phyloP scores from a whole-genome alignment of 2,113 vertebrate genomes.

The Carettochelys insculpta region DNA sequence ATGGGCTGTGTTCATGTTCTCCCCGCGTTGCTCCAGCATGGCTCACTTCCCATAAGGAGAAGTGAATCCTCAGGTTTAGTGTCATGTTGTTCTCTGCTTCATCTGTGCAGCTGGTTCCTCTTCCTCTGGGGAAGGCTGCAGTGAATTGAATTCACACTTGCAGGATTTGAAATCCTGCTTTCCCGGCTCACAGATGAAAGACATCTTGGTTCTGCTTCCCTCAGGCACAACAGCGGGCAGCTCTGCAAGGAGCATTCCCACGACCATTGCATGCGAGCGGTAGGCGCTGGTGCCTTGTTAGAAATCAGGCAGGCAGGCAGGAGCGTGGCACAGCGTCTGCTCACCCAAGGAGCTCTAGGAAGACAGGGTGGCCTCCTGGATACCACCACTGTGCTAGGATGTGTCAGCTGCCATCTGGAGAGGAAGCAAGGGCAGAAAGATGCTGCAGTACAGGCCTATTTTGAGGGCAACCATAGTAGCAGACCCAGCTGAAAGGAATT shows the following conservation, averaged over 20 bases:
- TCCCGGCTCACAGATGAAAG: rapidly evolving
- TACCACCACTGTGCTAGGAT: not conserved
- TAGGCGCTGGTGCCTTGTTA: not conserved
- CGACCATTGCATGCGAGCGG: not conserved
- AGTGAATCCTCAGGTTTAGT: not conserved
- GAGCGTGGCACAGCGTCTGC: not conserved
- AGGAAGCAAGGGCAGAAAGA: not conserved
- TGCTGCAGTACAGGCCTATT: not conserved
- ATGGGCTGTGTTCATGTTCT: not conserved
- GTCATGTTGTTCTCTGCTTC: not conserved
- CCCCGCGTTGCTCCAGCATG: not conserved
- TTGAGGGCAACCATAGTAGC: not conserved
- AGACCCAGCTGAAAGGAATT: not conserved
- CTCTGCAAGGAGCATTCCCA: not conserved
- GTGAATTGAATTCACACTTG: not conserved
- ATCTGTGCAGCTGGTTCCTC: rapidly evolving
- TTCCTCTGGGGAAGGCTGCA: not conserved
- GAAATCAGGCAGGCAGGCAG: not conserved
- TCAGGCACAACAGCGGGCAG: not conserved
- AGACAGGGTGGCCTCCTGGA: not conserved
- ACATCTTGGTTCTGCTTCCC: not conserved
- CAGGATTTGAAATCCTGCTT: not conserved
- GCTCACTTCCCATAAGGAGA: not conserved
- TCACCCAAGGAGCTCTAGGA: not conserved
- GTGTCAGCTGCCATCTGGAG: not conserved